Evolutionary conservation across 2,797 vertebrate species (phyloP).

Genomic region (Melanotaenia maccullochi): DNA sequence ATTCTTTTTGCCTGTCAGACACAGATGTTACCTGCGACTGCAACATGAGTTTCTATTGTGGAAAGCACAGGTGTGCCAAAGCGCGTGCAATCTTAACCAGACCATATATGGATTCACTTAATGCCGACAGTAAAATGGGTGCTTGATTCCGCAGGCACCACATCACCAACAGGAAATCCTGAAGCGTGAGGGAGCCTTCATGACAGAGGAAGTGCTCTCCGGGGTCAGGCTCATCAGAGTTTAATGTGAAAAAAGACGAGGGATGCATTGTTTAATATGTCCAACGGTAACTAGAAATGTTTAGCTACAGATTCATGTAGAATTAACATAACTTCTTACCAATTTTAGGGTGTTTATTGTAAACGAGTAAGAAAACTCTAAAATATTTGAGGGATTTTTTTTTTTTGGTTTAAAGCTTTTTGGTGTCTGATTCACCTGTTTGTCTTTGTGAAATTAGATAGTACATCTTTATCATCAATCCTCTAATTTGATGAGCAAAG

Average conservation of each 20-base stretch:
- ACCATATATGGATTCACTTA: neutral
- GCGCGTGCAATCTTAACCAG: neutral
- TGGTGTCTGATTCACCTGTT: too few relatives aligned
- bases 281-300: neutral
- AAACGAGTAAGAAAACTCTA: neutral
- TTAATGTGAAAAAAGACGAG: constrained; percentile 25
- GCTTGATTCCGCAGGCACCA: constrained; percentile 18
- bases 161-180: constrained; percentile 43
- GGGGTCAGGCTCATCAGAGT: constrained; percentile 22
- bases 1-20: neutral
- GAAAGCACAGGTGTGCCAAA: neutral
- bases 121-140: neutral
- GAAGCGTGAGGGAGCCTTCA: constrained; percentile 20
- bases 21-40: neutral
- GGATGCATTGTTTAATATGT: neutral
- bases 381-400: too few relatives aligned
- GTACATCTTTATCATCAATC: too few relatives aligned
- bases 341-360: neutral
- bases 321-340: neutral
- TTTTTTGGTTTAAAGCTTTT: too few relatives aligned
- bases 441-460: too few relatives aligned
- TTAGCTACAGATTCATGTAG: neutral
- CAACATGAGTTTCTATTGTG: neutral
- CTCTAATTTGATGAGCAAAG: neutral
- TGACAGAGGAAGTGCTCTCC: constrained; percentile 23